A percentile compares a stretch with the other conserved stretches of the same genome.
These are phyloP conservation scores for Nomada ferruginata DNA, from an alignment of 2,888 invertebrate genomes.

Conservation along the genomic window DNA sequence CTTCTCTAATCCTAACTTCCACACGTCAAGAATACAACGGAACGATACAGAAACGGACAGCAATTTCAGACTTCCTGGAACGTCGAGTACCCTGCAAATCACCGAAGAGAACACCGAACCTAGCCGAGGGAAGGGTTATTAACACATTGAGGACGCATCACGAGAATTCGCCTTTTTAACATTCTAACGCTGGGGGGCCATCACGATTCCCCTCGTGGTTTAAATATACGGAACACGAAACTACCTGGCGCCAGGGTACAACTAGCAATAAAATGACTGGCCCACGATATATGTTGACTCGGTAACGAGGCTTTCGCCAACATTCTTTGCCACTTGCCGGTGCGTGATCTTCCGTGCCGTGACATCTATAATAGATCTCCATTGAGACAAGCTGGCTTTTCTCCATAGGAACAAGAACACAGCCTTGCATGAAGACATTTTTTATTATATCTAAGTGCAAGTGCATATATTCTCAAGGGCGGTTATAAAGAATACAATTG, in stretches of 20 bases:
- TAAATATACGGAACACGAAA: no score
- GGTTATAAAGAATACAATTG: no score
- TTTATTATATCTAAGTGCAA: no score
- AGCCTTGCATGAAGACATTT: no score
- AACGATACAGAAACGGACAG: neutral
- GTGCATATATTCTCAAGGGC: no score
- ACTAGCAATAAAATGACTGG: no score
- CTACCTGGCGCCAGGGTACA: no score
- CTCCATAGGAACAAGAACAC: no score
- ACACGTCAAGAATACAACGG: neutral
- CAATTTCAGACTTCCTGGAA: constrained; percentile 6
- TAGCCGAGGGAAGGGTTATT: neutral
- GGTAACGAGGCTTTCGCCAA: constrained; percentile 7
- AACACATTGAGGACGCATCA: neutral
- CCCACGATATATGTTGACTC: neutral
- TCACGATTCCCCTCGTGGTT: no score
- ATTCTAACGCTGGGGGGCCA: no score
- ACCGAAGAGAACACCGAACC: neutral
- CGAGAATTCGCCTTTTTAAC: no score
- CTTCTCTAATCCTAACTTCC: neutral
- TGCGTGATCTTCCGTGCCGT: neutral
- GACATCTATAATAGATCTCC: neutral
- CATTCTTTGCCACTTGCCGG: constrained; percentile 9
- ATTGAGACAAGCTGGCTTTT: no score
- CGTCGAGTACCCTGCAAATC: neutral